Evolutionary conservation across 1,140 invertebrate species (phyloP), one percentile per base, ranked within the genome.

Genomic region (Sipha flava): DNA sequence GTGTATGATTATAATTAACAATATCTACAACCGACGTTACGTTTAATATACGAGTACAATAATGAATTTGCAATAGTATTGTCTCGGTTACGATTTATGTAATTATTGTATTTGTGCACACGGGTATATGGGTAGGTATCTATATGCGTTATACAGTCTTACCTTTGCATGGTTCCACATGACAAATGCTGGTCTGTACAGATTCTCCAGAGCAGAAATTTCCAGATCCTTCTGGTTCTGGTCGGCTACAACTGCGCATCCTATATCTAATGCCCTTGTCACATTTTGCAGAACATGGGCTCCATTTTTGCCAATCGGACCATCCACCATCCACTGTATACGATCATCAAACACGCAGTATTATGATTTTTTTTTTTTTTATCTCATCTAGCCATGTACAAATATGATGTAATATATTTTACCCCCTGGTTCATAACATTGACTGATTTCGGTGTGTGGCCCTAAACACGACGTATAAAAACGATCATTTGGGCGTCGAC

Each of bases 271-370:
- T 84, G 23, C 88, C 88, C 34, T 83, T 82, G 0, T 87, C 87
- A 83, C 89, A 90, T 29, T 86, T 84, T 40, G 85, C 83, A n/a
- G 87, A 86, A 82, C 89, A 90, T 0, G 82, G 80, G 4, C 85
- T 85, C 88, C 88, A 89, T 1, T 77, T 40, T 6, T 83, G 82
- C 89, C 88, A 90, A 0, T 82, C 59, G 9, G 86, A 84, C 89
- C 88, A 89, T 1, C 82, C 83, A 40, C 88, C 82, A 72, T 83
- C 31, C 2, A 59, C 73, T 77, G 18, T 75, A 64, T 18, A 52
- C 2, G 2, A 31, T 40, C 3, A n/a, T 49, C 5, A 2, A n/a
- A 68, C 6, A 43, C 43, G 37, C 12, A 68, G 26, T 12, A 26
- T 6, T 4, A 68, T 26, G 18, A 16, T 31, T 29, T 9, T 29